These are phyloP conservation scores for Oligia fasciuncula DNA, from an alignment of 2,888 invertebrate species.

Conservation along the genomic window DNA sequence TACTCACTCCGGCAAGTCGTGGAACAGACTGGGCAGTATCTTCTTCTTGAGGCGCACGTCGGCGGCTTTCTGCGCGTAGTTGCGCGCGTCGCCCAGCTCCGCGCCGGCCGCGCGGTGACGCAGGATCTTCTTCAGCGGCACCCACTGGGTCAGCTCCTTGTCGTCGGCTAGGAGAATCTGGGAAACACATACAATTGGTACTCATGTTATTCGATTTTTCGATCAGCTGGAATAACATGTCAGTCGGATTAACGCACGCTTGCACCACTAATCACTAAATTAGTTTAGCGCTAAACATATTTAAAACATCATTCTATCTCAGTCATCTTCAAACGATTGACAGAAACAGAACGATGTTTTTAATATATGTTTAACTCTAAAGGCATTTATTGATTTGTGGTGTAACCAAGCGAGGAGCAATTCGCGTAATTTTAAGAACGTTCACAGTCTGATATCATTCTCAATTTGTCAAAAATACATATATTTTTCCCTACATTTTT, in stretches of 20 bases:
- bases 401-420: not conserved
- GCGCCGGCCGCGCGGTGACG: conserved; percentile 93
- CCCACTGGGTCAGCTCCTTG: conserved; percentile 98
- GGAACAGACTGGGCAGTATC: conserved; percentile 94
- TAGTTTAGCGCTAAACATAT: not conserved
- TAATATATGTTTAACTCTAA: not conserved
- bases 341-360: not conserved
- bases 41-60: conserved; percentile 94
- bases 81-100: conserved; percentile 94
- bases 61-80: conserved; percentile 93
- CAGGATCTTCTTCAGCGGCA: conserved; percentile 96
- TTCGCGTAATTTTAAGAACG: too few relatives aligned
- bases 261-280: not conserved
- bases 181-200: conserved; percentile 55
- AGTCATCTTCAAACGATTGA: not conserved
- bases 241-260: not conserved
- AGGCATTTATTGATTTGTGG: not conserved
- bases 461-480: too few relatives aligned
- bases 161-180: conserved; percentile 97
- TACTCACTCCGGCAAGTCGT: conserved; percentile 81
- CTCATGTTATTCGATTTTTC: not conserved
- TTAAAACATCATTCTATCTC: not conserved
- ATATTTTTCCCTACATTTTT: too few relatives aligned
- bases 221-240: not conserved
- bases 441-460: too few relatives aligned